phyloP scores from a whole-genome alignment of 2,888 invertebrate genomes.

The Osmoderma eremita region DNA sequence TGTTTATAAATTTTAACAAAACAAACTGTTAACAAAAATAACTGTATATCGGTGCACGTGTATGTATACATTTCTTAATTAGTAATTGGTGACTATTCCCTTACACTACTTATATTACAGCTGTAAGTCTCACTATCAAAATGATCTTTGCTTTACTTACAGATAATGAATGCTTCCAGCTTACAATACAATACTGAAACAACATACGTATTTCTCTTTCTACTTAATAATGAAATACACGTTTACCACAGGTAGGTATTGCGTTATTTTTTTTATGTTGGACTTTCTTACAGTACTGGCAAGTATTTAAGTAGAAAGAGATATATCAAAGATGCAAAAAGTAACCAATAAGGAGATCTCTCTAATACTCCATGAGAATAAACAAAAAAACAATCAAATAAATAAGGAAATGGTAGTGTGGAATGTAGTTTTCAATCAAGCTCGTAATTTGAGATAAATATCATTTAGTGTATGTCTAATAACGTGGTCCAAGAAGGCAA shows the following conservation, averaged over 20 bases:
- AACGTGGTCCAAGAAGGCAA: slow-evolving; percentile 27
- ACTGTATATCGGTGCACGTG: slow-evolving; percentile 26
- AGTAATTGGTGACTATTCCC: slow-evolving; percentile 26
- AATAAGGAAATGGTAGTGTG: slow-evolving; percentile 20
- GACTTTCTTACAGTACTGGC: too few species aligned
- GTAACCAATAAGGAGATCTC: slow-evolving; percentile 11
- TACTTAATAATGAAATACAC: neutral
- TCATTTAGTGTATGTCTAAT: slow-evolving; percentile 17
- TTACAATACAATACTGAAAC: slow-evolving; percentile 8
- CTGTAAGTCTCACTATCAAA: slow-evolving; percentile 26
- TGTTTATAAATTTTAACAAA: slow-evolving; percentile 34
- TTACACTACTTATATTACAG: slow-evolving; percentile 21
- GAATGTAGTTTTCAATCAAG: slow-evolving; percentile 25
- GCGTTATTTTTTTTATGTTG: too few species aligned
- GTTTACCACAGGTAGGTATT: too few species aligned
- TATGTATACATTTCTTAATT: slow-evolving; percentile 14
- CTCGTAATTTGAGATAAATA: slow-evolving; percentile 9
- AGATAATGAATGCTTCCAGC: neutral
- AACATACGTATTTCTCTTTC: neutral
- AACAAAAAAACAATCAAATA: slow-evolving; percentile 4
- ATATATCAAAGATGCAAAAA: neutral
- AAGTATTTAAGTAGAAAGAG: slow-evolving; percentile 12
- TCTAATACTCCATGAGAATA: slow-evolving; percentile 9
- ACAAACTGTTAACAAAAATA: slow-evolving; percentile 27
- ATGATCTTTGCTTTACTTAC: slow-evolving; percentile 8